These are phyloP conservation scores for Hippopotamyrus pictus DNA, from an alignment of 2,797 vertebrate genomes.

Conservation along the genomic window DNA sequence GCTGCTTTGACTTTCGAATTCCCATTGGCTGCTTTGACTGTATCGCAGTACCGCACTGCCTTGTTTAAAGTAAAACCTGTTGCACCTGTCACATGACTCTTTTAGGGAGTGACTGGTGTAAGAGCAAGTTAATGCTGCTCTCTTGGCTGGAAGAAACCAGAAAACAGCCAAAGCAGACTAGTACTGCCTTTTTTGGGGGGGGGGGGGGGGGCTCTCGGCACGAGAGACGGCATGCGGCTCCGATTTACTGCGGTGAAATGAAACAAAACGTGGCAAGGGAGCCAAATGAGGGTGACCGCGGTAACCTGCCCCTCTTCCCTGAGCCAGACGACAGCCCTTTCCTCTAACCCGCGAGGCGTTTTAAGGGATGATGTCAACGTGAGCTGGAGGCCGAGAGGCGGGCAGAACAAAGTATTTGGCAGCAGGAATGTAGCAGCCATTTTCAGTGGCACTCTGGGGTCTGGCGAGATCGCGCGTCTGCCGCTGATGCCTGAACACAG, in stretches of 20 bases:
- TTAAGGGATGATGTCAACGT: background rate
- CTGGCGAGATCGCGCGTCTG: background rate
- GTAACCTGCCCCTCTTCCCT: background rate
- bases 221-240: background rate
- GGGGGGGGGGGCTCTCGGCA: background rate
- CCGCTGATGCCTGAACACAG: background rate
- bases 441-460: background rate
- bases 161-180: background rate
- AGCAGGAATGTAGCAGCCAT: background rate
- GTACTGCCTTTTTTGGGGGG: background rate
- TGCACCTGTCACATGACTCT: background rate
- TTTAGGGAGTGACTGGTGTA: background rate
- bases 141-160: background rate
- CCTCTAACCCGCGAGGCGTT: background rate
- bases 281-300: background rate
- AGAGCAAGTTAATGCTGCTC: background rate
- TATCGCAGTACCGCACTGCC: background rate
- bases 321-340: background rate
- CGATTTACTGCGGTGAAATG: background rate
- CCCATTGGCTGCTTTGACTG: background rate
- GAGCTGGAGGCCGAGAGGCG: background rate
- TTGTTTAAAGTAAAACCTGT: background rate
- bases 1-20: background rate
- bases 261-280: background rate
- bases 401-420: background rate